Conservation (phyloP, 2,797 vertebrate genomes). For the Anisognathus igniventris region DNA sequence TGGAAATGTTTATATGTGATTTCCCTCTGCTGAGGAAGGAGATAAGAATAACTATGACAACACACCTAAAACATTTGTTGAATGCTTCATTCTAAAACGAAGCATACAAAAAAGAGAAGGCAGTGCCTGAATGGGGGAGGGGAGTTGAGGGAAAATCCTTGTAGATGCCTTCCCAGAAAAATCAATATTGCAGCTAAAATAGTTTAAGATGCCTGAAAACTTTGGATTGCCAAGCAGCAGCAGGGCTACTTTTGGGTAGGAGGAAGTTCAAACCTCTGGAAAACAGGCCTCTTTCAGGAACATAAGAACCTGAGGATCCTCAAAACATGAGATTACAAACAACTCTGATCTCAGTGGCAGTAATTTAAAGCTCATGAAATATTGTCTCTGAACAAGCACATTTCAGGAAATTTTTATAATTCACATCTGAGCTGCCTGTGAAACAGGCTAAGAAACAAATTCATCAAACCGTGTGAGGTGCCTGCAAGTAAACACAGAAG, state of each 20-base stretch:
- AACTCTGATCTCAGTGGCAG: background rate
- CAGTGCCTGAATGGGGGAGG: background rate
- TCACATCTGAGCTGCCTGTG: background rate
- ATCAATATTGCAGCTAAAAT: background rate
- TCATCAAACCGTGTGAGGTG: background rate
- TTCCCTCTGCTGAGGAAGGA: conserved; percentile 50
- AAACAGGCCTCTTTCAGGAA: background rate
- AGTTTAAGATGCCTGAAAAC: background rate
- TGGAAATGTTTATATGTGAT: conserved; percentile 51
- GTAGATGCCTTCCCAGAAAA: background rate
- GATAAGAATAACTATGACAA: conserved; percentile 61
- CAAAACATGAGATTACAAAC: background rate
- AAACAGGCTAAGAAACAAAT: background rate
- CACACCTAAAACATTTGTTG: conserved; percentile 22
- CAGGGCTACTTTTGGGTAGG: background rate
- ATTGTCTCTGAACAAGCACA: background rate
- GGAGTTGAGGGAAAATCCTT: background rate
- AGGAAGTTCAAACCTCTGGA: background rate
- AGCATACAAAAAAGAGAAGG: background rate
- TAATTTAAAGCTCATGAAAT: background rate
- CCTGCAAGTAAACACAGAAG: background rate
- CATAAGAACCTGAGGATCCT: background rate
- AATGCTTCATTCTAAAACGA: background rate
- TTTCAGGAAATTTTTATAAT: background rate
- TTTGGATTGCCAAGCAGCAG: background rate